phyloP scores from a whole-genome alignment of 2,888 invertebrate genomes.

The Mimachlamys varia region DNA sequence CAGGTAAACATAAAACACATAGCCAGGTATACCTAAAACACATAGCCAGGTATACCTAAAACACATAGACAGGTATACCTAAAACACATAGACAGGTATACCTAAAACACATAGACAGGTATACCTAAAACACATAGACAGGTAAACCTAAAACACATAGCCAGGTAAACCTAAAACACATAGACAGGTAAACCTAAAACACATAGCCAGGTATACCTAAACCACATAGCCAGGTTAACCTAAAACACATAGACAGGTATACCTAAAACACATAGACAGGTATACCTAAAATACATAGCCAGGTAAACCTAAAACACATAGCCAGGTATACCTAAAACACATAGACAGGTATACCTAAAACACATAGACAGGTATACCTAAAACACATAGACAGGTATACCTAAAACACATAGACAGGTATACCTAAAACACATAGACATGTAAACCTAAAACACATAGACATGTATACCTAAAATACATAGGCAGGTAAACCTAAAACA shows the following conservation, averaged over 20 bases:
- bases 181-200: not conserved
- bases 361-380: not conserved
- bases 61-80: not conserved
- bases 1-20: not conserved
- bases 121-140: not conserved
- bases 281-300: too few species aligned
- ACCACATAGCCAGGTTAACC: not conserved
- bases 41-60: too few species aligned
- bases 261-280: not conserved
- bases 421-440: not conserved
- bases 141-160: too few species aligned
- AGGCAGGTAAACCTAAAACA: not conserved
- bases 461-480: too few species aligned
- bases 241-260: not conserved
- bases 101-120: not conserved
- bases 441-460: too few species aligned
- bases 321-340: not conserved
- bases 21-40: too few species aligned
- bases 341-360: not conserved
- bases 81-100: not conserved
- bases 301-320: not conserved
- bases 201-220: too few species aligned
- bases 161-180: not conserved
- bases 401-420: not conserved
- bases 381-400: not conserved